phyloP scores from a whole-genome alignment of 2,888 invertebrate species.

The Coremacera marginata region DNA sequence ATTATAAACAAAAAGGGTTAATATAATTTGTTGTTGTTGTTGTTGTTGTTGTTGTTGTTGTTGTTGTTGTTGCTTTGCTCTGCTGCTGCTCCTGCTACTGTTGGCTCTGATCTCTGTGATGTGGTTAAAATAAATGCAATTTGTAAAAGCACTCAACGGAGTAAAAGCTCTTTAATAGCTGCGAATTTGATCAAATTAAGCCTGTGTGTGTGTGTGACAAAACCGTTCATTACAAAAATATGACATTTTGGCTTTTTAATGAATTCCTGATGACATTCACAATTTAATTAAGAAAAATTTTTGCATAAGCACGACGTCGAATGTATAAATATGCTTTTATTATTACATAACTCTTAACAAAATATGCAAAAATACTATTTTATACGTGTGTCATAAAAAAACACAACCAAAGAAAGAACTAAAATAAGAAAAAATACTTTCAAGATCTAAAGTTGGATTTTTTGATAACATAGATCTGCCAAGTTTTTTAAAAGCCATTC shows the following conservation, averaged over 20 bases:
- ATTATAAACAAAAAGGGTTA: not conserved
- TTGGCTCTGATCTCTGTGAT: conserved; percentile 15
- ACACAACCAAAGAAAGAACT: too few species aligned
- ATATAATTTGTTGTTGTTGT: not conserved
- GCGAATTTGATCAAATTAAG: conserved; percentile 50
- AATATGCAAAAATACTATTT: too few species aligned
- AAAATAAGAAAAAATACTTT: too few species aligned
- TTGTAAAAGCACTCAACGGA: conserved; percentile 52
- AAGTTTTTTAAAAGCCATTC: too few species aligned
- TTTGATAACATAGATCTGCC: too few species aligned
- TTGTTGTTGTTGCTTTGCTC: not conserved
- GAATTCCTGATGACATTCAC: conserved; percentile 31
- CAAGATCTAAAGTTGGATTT: too few species aligned
- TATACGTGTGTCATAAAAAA: too few species aligned
- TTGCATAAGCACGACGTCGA: not conserved
- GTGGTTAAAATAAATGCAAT: conserved; percentile 52
- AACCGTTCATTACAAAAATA: conserved; percentile 1
- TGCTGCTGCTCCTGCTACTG: conserved; percentile 16
- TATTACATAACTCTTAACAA: too few species aligned
- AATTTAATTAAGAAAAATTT: conserved; percentile 28
- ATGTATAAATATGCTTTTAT: too few species aligned
- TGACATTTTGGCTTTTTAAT: conserved; percentile 36
- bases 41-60: not conserved
- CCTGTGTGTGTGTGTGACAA: not conserved
- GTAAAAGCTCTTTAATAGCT: conserved; percentile 52